Evolutionary conservation across 2,797 vertebrate genomes (phyloP), one percentile per base, ranked within the genome.

Genomic region (Pteropus rufus): DNA sequence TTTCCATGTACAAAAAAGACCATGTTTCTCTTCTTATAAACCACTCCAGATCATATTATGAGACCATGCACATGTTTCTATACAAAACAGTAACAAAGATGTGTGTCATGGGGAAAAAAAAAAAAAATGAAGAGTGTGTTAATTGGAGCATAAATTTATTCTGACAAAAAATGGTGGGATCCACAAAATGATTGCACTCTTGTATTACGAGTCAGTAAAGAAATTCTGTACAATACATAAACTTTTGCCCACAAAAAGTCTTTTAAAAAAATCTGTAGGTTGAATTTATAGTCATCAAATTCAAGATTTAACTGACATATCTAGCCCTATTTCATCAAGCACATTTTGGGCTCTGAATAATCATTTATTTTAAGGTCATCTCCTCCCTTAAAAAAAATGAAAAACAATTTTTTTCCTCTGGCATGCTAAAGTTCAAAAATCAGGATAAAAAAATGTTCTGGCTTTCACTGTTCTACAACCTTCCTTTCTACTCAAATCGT

Each of bases 121-220:
- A 80, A 23, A 80, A 18, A 44, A 65, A 41, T 3, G 9, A 87
- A 90, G 21, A 75, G 56, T 97, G 96, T 83, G 96, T 90, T 97
- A 41, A 98, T 0, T 69, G 81, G 97, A 98, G 97, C 96, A 98
- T 96, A 96, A 98, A 98, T 97, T 89, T 67, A 95, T 91, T 91
- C 96, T 96, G 94, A 96, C 93, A 96, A 98, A 98, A 98, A 96
- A 97, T 73, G 86, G 92, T 92, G 96, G 90, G 88, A 95, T 76
- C 88, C 93, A 10, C 84, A 88, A 95, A 91, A 95, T 69, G 26
- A 94, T 0, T 44, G 26, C 73, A 91, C 64, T 95, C 93, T 54
- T 93, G 94, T 95, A 96, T 75, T n/a, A 75, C 88, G 62, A 94
- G 60, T 97, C 79, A 96, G 85, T 12, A 94, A 94, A 98, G 88